A percentile compares a stretch with the other conserved stretches of the same genome.
Evolutionary conservation across 2,113 vertebrate species (phyloP).

Genomic region (Pantherophis guttatus): DNA sequence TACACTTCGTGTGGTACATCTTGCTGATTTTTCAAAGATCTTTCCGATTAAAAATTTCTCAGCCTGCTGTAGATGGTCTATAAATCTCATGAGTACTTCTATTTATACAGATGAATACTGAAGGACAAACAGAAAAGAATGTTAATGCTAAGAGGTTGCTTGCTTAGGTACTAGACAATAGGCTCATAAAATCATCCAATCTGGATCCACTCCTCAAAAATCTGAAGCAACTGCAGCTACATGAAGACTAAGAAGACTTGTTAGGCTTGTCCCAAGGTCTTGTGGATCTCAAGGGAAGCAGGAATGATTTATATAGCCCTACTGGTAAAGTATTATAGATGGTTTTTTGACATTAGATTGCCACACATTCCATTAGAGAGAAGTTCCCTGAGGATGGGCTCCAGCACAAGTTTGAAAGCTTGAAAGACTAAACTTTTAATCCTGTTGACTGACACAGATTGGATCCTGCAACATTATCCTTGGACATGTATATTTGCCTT

Average conservation of each 20-base stretch:
- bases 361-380: not conserved
- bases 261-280: not conserved
- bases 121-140: not conserved
- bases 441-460: not conserved
- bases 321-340: not conserved
- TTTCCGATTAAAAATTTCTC: conserved; percentile 1
- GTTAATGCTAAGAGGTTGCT: not conserved
- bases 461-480: not conserved
- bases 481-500: not conserved
- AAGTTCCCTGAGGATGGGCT: too few species aligned
- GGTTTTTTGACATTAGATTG: not conserved
- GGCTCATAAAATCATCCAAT: not conserved
- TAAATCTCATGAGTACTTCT: not conserved
- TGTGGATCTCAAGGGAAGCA: not conserved
- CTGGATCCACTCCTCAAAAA: not conserved
- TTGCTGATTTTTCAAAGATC: not conserved
- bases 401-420: not conserved
- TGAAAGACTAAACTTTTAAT: not conserved
- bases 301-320: not conserved
- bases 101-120: not conserved
- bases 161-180: not conserved
- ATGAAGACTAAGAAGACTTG: not conserved
- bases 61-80: not conserved
- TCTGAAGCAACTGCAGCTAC: not conserved
- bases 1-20: not conserved